A percentile compares a stretch with the other conserved stretches of the same genome.
These are phyloP conservation scores for Eremobia ochroleuca DNA, from an alignment of 2,888 invertebrate genomes.

Conservation along the genomic window DNA sequence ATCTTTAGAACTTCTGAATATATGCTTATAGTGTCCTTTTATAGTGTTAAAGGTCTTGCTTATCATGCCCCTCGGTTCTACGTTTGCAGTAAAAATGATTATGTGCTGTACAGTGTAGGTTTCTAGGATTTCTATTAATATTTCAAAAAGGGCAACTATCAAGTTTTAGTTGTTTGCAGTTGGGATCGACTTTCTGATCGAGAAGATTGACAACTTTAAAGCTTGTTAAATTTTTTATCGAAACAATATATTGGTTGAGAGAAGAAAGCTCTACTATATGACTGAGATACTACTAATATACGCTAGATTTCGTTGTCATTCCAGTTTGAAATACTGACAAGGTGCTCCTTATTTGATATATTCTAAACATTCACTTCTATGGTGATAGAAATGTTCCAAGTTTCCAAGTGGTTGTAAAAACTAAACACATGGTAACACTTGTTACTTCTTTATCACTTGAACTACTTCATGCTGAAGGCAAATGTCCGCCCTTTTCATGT, in stretches of 20 bases:
- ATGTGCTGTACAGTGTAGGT: slow-evolving; percentile 31
- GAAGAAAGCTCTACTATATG: neutral
- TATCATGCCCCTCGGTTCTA: slow-evolving; percentile 51
- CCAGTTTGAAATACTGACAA: neutral
- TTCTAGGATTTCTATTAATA: slow-evolving; percentile 57
- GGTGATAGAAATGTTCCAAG: neutral
- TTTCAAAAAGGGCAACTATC: slow-evolving; percentile 43
- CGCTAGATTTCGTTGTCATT: neutral
- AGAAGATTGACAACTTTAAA: slow-evolving; percentile 25
- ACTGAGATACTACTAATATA: neutral
- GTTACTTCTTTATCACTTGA: slow-evolving; percentile 51
- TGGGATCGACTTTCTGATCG: slow-evolving; percentile 41
- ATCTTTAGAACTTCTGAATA: slow-evolving; percentile 33
- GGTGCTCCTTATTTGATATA: neutral
- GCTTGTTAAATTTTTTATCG: slow-evolving; percentile 19
- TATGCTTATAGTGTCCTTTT: neutral
- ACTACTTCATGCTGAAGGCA: slow-evolving; percentile 39
- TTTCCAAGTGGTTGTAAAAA: slow-evolving; percentile 18
- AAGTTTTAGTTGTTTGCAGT: slow-evolving; percentile 33
- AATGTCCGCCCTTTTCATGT: slow-evolving; percentile 18
- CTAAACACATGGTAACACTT: slow-evolving; percentile 64
- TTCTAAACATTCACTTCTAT: slow-evolving; percentile 8
- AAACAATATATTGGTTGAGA: neutral
- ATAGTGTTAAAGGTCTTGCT: slow-evolving; percentile 54
- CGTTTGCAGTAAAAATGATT: slow-evolving; percentile 52